Conservation (phyloP, 1,140 invertebrate species). For the Metaphire vulgaris region DNA sequence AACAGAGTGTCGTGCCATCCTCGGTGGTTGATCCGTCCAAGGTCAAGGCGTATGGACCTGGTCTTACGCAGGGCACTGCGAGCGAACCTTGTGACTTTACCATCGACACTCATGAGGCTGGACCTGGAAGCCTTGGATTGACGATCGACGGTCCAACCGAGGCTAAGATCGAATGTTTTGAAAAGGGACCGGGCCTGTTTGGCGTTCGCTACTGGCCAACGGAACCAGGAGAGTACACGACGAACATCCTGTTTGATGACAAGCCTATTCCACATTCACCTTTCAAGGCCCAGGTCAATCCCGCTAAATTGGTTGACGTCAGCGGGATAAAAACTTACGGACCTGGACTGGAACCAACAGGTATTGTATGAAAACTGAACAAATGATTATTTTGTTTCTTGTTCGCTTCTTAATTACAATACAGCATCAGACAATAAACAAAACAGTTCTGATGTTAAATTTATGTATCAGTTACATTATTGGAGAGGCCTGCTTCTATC, state of each 20-base stretch:
- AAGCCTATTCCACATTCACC: constrained; percentile 53
- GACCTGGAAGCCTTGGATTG: constrained; percentile 57
- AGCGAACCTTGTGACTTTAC: constrained; percentile 60
- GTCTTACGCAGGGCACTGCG: constrained; percentile 51
- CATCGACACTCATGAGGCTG: constrained; percentile 65
- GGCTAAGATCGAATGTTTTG: constrained; percentile 77
- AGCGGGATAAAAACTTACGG: constrained; percentile 59
- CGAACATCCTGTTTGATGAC: constrained; percentile 76
- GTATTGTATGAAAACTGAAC: too few relatives aligned
- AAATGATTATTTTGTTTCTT: too few relatives aligned
- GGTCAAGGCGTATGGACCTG: constrained; percentile 76
- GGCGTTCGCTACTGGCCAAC: constrained; percentile 78
- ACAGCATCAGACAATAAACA: too few relatives aligned
- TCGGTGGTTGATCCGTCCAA: constrained; percentile 64
- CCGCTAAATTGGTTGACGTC: constrained; percentile 38
- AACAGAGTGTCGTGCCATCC: background rate
- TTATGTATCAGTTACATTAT: too few relatives aligned
- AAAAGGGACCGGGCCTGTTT: constrained; percentile 80
- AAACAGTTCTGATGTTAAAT: too few relatives aligned
- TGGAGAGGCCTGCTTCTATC: too few relatives aligned
- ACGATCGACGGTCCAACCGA: constrained; percentile 34
- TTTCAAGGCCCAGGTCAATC: constrained; percentile 34
- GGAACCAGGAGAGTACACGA: constrained; percentile 76
- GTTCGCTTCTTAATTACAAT: too few relatives aligned
- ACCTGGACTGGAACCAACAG: constrained; percentile 67